These are phyloP conservation scores for Sebastes minor DNA, from an alignment of 2,797 vertebrate genomes.

Conservation along the genomic window DNA sequence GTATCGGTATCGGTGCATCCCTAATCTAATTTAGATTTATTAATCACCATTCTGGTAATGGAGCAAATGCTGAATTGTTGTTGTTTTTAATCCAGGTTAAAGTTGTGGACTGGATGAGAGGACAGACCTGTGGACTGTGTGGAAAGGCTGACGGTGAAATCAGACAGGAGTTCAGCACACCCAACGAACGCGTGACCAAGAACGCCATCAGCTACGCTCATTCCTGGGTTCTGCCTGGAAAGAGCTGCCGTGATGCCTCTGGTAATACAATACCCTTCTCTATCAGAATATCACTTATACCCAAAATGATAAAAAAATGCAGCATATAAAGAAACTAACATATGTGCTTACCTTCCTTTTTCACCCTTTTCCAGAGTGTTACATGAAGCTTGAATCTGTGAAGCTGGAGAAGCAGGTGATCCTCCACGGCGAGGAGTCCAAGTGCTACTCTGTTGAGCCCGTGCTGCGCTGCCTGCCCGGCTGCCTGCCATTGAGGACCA, in stretches of 20 bases:
- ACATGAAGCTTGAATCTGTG: conserved; percentile 74
- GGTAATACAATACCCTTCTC: conserved; percentile 51
- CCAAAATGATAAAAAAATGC: neutral
- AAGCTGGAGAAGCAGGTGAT: conserved; percentile 73
- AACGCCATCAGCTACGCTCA: conserved; percentile 80
- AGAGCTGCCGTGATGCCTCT: conserved; percentile 75
- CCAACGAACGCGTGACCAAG: conserved; percentile 74
- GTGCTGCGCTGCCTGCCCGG: conserved; percentile 79
- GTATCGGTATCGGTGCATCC: too few relatives aligned
- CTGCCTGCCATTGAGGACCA: conserved; percentile 74
- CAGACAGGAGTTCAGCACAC: conserved; percentile 80
- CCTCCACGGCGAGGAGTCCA: conserved; percentile 69
- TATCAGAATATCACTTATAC: neutral
- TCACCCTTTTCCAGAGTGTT: conserved; percentile 69
- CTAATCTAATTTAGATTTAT: neutral
- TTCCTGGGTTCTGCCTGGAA: conserved; percentile 84
- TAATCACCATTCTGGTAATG: neutral
- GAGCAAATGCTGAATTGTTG: neutral
- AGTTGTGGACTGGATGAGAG: conserved; percentile 85
- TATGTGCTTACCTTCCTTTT: neutral
- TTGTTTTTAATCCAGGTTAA: conserved; percentile 65
- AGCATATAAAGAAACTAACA: neutral
- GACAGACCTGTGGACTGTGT: conserved; percentile 86
- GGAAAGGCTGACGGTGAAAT: conserved; percentile 85
- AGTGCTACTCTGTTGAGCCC: conserved; percentile 82